Percentiles rank a stretch among this genome's conserved stretches.
These are phyloP conservation scores for Penaeus indicus DNA, from an alignment of 1,140 invertebrate genomes.

Conservation along the genomic window DNA sequence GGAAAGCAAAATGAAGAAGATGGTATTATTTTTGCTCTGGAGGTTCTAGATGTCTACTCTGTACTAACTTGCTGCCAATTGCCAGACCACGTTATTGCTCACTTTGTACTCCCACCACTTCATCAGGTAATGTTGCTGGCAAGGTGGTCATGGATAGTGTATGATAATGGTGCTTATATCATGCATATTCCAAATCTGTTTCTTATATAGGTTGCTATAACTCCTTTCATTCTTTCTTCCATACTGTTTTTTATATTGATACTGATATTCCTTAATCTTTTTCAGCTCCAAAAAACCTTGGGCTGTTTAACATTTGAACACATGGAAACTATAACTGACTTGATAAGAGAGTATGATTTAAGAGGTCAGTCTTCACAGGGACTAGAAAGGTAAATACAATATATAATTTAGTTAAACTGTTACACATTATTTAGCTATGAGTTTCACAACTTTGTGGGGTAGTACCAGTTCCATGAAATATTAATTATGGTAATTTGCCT, in stretches of 20 bases:
- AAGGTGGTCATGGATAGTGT: background rate
- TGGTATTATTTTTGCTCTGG: constrained; percentile 75
- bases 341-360: constrained; percentile 49
- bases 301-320: constrained; percentile 48
- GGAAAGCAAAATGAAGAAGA: constrained; percentile 74
- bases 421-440: no score
- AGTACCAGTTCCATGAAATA: no score
- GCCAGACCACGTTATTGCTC: constrained; percentile 68
- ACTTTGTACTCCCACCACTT: constrained; percentile 61
- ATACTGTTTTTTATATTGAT: no score
- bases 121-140: constrained; percentile 37
- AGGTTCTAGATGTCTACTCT: constrained; percentile 79
- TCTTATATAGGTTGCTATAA: background rate
- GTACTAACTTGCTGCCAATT: constrained; percentile 77
- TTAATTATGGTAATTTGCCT: no score
- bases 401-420: no score
- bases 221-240: background rate
- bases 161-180: background rate
- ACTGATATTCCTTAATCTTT: background rate
- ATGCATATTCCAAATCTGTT: background rate
- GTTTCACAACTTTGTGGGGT: no score
- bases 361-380: constrained; percentile 40
- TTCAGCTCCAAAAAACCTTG: constrained; percentile 49
- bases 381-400: constrained; percentile 30
- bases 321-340: constrained; percentile 60